A percentile compares a stretch with the other conserved stretches of the same genome.
These are phyloP conservation scores for Crotalus viridis DNA, from an alignment of 2,113 vertebrate species.

Conservation along the genomic window DNA sequence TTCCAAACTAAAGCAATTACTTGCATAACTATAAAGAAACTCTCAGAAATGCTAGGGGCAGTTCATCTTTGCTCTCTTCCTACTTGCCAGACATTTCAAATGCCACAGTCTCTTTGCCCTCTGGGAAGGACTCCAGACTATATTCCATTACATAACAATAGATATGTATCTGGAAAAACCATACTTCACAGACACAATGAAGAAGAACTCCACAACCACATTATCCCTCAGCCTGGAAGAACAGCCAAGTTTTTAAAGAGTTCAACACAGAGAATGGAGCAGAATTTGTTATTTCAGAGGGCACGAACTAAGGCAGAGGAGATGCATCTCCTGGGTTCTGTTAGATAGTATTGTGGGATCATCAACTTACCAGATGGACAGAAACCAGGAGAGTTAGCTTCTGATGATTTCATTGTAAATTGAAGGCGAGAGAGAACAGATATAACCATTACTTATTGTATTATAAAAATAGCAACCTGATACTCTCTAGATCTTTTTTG, in stretches of 20 bases:
- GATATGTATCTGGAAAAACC: not conserved
- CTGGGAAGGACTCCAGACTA: not conserved
- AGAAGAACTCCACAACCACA: not conserved
- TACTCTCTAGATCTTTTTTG: not conserved
- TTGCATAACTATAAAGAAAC: not conserved
- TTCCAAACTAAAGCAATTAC: not conserved
- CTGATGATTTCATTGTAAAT: not conserved
- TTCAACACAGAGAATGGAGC: not conserved
- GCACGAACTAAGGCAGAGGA: not conserved
- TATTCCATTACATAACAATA: not conserved
- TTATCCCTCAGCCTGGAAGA: not conserved
- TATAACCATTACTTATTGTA: not conserved
- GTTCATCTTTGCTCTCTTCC: not conserved
- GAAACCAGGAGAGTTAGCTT: not conserved
- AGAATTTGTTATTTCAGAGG: not conserved
- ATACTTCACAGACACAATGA: not conserved
- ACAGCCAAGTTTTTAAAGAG: not conserved
- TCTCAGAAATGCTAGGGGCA: not conserved
- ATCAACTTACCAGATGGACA: not conserved
- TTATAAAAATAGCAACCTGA: not conserved
- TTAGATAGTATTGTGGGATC: not conserved
- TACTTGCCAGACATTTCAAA: not conserved
- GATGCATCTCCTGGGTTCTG: not conserved
- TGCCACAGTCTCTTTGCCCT: not conserved
- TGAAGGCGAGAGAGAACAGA: not conserved